Evolutionary conservation across 2,888 invertebrate species (phyloP), one percentile per base, ranked within the genome.

Genomic region (Urechis unicinctus): DNA sequence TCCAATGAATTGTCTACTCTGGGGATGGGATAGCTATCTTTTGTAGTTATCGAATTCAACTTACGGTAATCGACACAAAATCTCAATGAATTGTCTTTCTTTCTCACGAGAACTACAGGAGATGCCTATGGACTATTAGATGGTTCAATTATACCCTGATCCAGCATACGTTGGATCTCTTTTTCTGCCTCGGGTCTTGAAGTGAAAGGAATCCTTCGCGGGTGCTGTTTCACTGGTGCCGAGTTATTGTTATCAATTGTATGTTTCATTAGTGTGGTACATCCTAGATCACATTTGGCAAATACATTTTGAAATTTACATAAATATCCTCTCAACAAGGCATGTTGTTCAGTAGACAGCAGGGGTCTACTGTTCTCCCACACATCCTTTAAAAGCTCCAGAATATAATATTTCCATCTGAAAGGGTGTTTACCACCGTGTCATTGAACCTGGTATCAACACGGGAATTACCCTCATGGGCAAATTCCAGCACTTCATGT

Each of bases 1-100:
- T 60, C 63, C 1, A 68, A 44, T 25, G 52, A 49, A 3, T 53
- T 51, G 2, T 54, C 52, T 13, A 63, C 54, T 21, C 41, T 49
- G 4, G 64, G 61, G 4, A 64, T 26, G 1, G 59, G 62, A 36
- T 59, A 59, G 1, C 57, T 52, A 50, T 49, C 49, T 21, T 25
- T 30, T 26, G 6, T 26, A 9, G 49, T 49, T 6, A n/a, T n/a
- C n/a, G n/a, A n/a, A n/a, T n/a, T n/a, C n/a, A n/a, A n/a, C n/a
- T n/a, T n/a, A n/a, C n/a, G n/a, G n/a, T n/a, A n/a, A n/a, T n/a
- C n/a, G n/a, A n/a, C n/a, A n/a, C n/a, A n/a, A n/a, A n/a, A n/a
- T 24, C 49, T 24, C 17, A 21, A 26, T 49, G 9, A 9, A 49
- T 6, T 17, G 6, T 61, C 58, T 28, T 54, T 54, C 50, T 62